A percentile compares a stretch with the other conserved stretches of the same genome.
Evolutionary conservation across 2,113 vertebrate genomes (phyloP).

Genomic region (Clarias magur): DNA sequence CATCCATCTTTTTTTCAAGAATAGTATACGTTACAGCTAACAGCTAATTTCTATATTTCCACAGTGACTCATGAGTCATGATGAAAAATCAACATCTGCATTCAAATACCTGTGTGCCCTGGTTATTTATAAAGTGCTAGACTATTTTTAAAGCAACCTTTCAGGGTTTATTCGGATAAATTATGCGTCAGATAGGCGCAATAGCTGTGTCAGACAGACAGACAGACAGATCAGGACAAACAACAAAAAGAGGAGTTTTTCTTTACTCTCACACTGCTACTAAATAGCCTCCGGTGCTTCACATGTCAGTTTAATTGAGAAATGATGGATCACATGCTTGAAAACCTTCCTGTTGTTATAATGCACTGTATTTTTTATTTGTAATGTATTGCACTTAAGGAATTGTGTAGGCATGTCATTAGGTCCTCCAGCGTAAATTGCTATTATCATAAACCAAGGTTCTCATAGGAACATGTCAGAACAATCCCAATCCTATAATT

Average conservation of each 20-base stretch:
- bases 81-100: too few species aligned
- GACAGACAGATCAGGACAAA: too few species aligned
- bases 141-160: too few species aligned
- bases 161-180: too few species aligned
- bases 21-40: background rate
- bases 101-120: too few species aligned
- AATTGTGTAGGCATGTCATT: background rate
- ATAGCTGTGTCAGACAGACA: too few species aligned
- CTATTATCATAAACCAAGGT: background rate
- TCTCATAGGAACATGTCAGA: background rate
- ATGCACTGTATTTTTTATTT: background rate
- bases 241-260: too few species aligned
- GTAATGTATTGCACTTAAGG: background rate
- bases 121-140: too few species aligned
- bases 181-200: too few species aligned
- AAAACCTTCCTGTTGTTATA: background rate
- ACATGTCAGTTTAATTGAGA: background rate
- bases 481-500: background rate
- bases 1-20: background rate
- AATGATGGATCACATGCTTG: background rate
- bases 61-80: too few species aligned
- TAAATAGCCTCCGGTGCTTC: background rate
- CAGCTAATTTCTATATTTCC: background rate
- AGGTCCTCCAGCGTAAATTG: background rate
- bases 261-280: too few species aligned